Conservation (phyloP, 2,113 vertebrate genomes). For the Anarhynchus alexandrinus region DNA sequence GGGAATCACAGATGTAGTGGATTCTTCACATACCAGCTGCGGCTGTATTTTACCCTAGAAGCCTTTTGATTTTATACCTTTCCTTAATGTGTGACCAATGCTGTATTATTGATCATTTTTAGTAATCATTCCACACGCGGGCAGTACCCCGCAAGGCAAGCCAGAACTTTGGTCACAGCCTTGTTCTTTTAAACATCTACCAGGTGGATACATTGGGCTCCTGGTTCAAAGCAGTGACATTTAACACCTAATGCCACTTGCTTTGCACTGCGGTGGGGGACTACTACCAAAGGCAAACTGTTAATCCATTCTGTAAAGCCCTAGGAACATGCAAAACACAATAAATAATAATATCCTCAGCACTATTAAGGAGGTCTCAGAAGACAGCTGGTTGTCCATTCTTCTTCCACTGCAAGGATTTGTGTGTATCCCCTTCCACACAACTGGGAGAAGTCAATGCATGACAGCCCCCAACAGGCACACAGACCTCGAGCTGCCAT, state of each 20-base stretch:
- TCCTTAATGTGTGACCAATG: too few relatives aligned
- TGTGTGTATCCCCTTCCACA: background rate
- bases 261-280: background rate
- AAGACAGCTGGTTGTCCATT: background rate
- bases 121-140: too few relatives aligned
- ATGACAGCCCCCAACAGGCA: background rate
- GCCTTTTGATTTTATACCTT: too few relatives aligned
- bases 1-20: too few relatives aligned
- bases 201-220: accelerated
- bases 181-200: background rate
- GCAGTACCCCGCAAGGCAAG: background rate
- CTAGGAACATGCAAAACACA: background rate
- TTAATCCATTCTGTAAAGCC: background rate
- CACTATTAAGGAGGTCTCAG: background rate
- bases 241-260: background rate
- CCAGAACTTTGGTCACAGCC: background rate
- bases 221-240: accelerated
- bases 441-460: background rate
- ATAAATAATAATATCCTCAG: background rate
- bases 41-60: too few relatives aligned
- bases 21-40: too few relatives aligned
- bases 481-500: accelerated
- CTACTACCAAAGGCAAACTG: background rate
- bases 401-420: background rate
- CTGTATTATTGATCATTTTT: too few relatives aligned